Evolutionary conservation across 2,113 vertebrate genomes (phyloP).

Genomic region (Perognathus longimembris): DNA sequence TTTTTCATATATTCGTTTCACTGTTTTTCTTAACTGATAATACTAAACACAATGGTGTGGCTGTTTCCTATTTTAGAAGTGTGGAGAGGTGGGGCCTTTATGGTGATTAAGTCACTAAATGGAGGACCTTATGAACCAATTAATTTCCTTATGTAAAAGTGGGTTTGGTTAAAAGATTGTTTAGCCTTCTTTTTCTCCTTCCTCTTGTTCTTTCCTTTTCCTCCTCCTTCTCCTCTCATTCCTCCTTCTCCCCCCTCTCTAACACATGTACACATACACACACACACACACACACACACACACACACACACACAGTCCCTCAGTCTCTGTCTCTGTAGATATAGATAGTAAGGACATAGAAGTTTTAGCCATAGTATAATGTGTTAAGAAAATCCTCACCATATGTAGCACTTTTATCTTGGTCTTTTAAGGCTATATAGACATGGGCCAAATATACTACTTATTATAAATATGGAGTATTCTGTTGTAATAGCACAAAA

Average conservation of each 20-base stretch:
- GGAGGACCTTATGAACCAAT: neutral
- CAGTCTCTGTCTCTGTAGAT: too few species aligned
- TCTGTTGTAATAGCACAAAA: neutral
- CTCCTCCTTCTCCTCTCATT: too few species aligned
- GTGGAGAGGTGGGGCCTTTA: neutral
- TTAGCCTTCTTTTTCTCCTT: neutral
- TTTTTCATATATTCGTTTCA: conserved; percentile 29
- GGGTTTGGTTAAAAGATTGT: neutral
- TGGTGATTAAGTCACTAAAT: neutral
- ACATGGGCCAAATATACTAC: neutral
- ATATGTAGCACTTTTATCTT: neutral
- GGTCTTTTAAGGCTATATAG: neutral
- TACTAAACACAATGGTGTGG: neutral
- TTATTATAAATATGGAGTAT: neutral
- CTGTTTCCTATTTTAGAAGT: too few species aligned
- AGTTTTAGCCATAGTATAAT: too few species aligned
- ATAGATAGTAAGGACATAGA: too few species aligned
- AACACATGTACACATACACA: too few species aligned
- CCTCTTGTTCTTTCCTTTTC: neutral
- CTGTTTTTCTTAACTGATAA: conserved; percentile 71
- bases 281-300: too few species aligned
- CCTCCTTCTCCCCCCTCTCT: too few species aligned
- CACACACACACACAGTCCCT: too few species aligned
- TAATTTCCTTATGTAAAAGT: neutral
- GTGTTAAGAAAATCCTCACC: neutral